Conservation (phyloP, 2,113 vertebrate genomes). For the Parotia lawesii region DNA sequence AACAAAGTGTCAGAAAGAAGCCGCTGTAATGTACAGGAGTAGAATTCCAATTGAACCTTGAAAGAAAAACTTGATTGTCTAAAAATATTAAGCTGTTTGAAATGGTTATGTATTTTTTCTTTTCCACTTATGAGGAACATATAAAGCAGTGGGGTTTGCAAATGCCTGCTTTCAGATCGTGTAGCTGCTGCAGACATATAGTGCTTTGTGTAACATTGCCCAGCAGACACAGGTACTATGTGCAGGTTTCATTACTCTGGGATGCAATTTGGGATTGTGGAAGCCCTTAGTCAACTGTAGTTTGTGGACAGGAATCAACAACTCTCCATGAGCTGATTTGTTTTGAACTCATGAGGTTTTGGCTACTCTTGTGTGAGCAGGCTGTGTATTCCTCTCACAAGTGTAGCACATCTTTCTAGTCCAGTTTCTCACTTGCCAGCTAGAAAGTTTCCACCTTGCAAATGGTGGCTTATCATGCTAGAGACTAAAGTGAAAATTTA, state of each 20-base stretch:
- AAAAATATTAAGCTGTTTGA: neutral
- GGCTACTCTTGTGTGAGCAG: neutral
- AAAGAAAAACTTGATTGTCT: neutral
- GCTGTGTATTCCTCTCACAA: neutral
- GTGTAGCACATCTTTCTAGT: neutral
- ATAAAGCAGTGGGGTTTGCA: neutral
- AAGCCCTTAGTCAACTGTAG: neutral
- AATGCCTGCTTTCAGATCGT: neutral
- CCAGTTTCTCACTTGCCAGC: neutral
- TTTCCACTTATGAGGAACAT: neutral
- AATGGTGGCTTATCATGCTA: neutral
- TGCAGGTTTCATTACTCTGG: neutral
- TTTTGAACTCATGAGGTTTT: neutral
- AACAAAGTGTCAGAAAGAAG: neutral
- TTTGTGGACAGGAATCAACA: neutral
- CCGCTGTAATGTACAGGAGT: neutral
- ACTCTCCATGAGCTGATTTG: fast-evolving
- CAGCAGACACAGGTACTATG: neutral
- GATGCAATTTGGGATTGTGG: neutral
- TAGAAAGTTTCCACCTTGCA: neutral
- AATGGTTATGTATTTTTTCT: neutral
- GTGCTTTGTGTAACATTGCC: neutral
- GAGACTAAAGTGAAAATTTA: neutral
- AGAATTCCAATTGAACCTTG: neutral
- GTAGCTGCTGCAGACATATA: neutral